Conservation (phyloP, 2,797 vertebrate species). For the Ceyx erithaca region DNA sequence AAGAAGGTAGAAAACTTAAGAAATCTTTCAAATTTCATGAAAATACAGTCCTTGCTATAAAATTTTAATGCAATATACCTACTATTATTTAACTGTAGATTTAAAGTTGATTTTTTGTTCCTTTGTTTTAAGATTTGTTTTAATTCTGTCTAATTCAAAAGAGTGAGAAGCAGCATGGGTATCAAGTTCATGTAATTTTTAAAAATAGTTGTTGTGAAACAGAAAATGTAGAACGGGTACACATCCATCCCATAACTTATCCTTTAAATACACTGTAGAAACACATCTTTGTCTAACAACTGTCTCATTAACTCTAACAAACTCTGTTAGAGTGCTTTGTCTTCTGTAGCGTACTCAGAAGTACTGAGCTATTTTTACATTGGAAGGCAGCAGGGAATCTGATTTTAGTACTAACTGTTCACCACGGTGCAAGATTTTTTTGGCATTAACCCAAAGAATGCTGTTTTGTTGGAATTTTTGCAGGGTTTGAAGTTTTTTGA, state of each 20-base stretch:
- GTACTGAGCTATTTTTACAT: conserved; percentile 19
- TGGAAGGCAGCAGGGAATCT: neutral
- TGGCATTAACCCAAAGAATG: conserved; percentile 2
- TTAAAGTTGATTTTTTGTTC: neutral
- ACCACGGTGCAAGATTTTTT: neutral
- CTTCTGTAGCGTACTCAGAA: neutral
- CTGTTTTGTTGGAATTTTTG: neutral
- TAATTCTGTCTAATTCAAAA: neutral
- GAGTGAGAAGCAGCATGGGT: neutral
- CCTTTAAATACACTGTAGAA: neutral
- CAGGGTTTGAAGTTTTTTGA: neutral
- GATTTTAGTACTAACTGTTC: conserved; percentile 11
- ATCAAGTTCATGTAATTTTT: neutral
- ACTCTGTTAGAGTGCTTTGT: neutral
- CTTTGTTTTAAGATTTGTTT: neutral
- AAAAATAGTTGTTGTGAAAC: neutral
- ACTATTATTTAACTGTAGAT: neutral
- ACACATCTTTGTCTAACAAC: neutral
- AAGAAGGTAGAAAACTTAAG: neutral
- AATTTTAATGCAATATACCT: neutral
- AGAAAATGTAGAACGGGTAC: neutral
- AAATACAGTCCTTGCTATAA: neutral
- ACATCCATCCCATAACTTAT: neutral
- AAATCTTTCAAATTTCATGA: neutral
- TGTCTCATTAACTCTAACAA: conserved; percentile 15